Conservation (phyloP, 2,888 invertebrate species). For the Calliopum simillimum region DNA sequence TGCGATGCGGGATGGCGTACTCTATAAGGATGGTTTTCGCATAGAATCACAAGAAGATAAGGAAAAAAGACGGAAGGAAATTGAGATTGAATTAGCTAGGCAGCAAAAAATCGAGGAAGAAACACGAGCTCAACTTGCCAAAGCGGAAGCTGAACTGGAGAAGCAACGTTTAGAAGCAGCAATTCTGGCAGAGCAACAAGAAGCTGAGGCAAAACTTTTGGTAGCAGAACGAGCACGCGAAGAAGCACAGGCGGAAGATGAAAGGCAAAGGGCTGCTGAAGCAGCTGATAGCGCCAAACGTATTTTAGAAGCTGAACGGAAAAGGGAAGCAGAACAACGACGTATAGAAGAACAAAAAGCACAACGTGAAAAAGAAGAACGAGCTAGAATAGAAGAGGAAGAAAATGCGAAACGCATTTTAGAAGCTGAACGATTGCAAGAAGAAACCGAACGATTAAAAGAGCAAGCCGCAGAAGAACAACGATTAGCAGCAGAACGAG, state of each 20-base stretch:
- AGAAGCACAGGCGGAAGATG: conserved; percentile 13
- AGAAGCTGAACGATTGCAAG: conserved; percentile 33
- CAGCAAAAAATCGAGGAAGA: conserved; percentile 59
- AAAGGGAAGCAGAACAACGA: conserved; percentile 24
- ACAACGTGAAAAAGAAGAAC: conserved; percentile 45
- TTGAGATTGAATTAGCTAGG: conserved; percentile 58
- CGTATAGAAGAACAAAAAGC: conserved; percentile 29
- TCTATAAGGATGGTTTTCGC: conserved; percentile 63
- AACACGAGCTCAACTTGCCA: conserved; percentile 56
- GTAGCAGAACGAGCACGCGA: conserved; percentile 35
- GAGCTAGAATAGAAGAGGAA: conserved; percentile 10
- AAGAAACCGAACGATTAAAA: conserved; percentile 31
- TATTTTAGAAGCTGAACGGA: conserved; percentile 10
- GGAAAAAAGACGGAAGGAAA: conserved; percentile 46
- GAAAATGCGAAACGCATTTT: conserved; percentile 22
- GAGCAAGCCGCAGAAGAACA: conserved; percentile 37
- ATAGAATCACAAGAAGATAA: conserved; percentile 53
- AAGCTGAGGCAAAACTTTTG: conserved; percentile 37
- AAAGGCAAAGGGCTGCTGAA: background rate
- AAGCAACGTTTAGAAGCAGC: conserved; percentile 48
- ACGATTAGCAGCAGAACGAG: conserved; percentile 32
- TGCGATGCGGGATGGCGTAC: conserved; percentile 64
- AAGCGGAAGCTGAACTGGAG: conserved; percentile 56
- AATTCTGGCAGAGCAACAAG: conserved; percentile 40
- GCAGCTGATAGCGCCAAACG: conserved; percentile 5